phyloP scores from a whole-genome alignment of 2,113 vertebrate species.

The Pygathrix nemaeus region DNA sequence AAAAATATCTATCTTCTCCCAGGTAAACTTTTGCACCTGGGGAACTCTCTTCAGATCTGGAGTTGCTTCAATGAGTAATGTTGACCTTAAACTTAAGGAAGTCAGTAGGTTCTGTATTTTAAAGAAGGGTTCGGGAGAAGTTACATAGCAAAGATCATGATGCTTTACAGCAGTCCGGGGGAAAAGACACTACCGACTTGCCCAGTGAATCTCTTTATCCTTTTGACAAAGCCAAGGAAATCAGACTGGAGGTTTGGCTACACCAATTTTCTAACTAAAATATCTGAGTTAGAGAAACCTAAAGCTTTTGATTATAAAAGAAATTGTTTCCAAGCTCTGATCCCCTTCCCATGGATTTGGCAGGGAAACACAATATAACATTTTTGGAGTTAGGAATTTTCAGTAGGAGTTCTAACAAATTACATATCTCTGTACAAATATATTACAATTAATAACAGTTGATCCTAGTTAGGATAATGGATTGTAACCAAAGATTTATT shows the following conservation, averaged over 20 bases:
- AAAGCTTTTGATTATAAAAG: background rate
- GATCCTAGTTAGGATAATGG: background rate
- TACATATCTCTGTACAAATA: background rate
- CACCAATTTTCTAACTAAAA: background rate
- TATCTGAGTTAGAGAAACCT: background rate
- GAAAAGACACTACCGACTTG: background rate
- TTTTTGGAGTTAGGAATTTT: slow-evolving; percentile 13
- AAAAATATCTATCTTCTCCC: background rate
- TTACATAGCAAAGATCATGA: background rate
- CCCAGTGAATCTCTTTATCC: background rate
- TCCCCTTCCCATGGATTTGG: background rate
- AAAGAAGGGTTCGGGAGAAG: background rate
- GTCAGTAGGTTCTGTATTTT: background rate
- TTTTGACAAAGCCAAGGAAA: background rate
- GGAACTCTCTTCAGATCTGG: background rate
- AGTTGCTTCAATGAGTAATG: background rate
- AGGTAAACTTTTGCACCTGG: background rate
- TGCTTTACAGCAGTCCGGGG: background rate
- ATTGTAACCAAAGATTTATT: background rate
- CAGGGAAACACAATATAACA: background rate
- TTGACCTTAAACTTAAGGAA: background rate
- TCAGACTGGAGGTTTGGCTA: background rate
- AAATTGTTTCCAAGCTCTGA: background rate
- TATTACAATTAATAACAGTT: background rate
- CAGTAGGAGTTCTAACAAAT: background rate